These are phyloP conservation scores for Tangara arthus DNA, from an alignment of 2,797 vertebrate species.

Conservation along the genomic window DNA sequence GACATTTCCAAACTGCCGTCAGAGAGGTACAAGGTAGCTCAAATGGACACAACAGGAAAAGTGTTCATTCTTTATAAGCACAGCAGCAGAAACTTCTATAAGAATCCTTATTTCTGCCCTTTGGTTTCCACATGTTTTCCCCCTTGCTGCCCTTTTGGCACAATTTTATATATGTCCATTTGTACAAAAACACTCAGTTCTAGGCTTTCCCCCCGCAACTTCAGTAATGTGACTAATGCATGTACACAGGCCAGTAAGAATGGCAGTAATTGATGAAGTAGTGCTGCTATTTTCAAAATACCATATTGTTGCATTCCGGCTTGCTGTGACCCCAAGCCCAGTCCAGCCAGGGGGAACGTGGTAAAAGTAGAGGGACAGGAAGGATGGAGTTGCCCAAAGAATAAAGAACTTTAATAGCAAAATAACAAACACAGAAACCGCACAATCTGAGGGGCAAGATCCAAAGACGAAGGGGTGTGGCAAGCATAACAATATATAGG, in stretches of 20 bases:
- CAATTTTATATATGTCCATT: not conserved
- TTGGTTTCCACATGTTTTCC: not conserved
- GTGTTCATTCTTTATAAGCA: not conserved
- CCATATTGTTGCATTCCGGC: not conserved
- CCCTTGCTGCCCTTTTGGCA: not conserved
- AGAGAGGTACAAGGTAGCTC: not conserved
- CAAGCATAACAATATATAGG: not conserved
- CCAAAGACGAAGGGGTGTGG: not conserved
- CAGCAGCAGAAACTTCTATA: not conserved
- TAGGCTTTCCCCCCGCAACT: not conserved
- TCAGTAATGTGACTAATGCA: not conserved
- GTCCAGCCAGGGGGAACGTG: not conserved
- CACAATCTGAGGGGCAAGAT: not conserved
- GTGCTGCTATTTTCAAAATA: not conserved
- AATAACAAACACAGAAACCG: not conserved
- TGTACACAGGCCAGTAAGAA: not conserved
- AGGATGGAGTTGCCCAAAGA: not conserved
- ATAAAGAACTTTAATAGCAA: not conserved
- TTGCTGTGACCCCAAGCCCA: not conserved
- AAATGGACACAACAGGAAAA: not conserved
- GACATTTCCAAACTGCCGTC: not conserved
- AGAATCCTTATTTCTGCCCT: not conserved
- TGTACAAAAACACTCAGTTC: not conserved
- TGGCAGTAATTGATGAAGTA: not conserved
- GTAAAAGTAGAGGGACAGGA: not conserved